A percentile compares a stretch with the other conserved stretches of the same genome.
These are phyloP conservation scores for Crotalus horridus DNA, from an alignment of 2,113 vertebrate genomes.

Conservation along the genomic window DNA sequence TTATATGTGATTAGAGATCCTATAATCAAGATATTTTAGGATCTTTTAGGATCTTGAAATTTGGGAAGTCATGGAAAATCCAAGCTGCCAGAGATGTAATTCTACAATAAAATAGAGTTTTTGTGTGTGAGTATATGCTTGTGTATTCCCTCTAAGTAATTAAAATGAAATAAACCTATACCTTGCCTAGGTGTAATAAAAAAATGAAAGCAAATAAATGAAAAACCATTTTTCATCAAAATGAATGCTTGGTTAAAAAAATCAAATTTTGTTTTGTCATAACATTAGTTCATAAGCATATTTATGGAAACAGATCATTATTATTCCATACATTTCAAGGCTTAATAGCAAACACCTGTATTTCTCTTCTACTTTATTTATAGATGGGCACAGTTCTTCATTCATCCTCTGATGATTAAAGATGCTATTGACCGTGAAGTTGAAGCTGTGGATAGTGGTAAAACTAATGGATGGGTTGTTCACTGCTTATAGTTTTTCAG, in stretches of 20 bases:
- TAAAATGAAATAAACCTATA: not conserved
- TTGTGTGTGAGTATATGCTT: not conserved
- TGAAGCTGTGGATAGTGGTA: slow-evolving; percentile 96
- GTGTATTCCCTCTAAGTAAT: not conserved
- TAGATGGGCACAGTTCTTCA: slow-evolving; percentile 98
- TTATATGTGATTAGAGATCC: too few relatives aligned
- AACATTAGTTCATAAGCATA: not conserved
- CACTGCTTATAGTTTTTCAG: not conserved
- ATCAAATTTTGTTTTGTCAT: not conserved
- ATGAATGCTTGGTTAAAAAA: not conserved
- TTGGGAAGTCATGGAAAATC: not conserved
- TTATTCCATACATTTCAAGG: not conserved
- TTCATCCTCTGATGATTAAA: slow-evolving; percentile 92
- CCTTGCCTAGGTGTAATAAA: not conserved
- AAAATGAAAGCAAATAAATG: not conserved
- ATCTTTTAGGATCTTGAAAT: not conserved
- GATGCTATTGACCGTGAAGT: slow-evolving; percentile 94
- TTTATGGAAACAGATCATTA: not conserved
- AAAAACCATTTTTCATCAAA: too few relatives aligned
- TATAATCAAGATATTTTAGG: too few relatives aligned
- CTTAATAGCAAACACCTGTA: not conserved
- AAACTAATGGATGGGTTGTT: slow-evolving; percentile 46
- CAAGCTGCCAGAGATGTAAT: not conserved
- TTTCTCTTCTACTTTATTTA: slow-evolving; percentile 15
- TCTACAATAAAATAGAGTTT: not conserved